A percentile compares a stretch with the other conserved stretches of the same genome.
Conservation (phyloP, 2,113 vertebrate species). For the Ornithorhynchus anatinus region DNA sequence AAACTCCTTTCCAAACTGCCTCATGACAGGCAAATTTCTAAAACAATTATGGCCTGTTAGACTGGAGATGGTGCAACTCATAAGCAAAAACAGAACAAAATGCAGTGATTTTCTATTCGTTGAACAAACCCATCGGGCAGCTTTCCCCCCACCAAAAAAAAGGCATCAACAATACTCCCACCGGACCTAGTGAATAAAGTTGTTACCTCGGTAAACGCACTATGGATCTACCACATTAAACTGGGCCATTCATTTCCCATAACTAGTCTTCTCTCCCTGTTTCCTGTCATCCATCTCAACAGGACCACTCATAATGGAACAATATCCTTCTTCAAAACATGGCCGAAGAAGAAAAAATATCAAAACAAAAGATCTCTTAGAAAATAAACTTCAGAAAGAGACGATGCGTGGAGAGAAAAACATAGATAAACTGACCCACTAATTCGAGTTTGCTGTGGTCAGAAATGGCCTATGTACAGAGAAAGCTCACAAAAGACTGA, state of each 20-base stretch:
- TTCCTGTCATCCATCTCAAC: not conserved
- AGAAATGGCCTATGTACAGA: constrained; percentile 31
- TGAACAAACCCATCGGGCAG: not conserved
- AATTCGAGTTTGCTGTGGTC: constrained; percentile 36
- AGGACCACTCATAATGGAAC: not conserved
- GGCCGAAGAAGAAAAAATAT: constrained; percentile 2
- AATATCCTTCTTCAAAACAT: constrained; percentile 20
- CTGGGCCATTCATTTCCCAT: not conserved
- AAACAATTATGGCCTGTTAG: too few species aligned
- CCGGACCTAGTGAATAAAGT: not conserved
- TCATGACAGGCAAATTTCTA: too few species aligned
- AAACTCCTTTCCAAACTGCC: too few species aligned
- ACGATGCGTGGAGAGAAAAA: constrained; percentile 16
- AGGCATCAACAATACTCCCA: not conserved
- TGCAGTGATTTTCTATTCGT: not conserved
- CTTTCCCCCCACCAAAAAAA: not conserved
- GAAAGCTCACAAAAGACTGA: constrained; percentile 54
- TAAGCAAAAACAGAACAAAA: not conserved
- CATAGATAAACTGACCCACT: constrained; percentile 38
- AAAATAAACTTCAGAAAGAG: constrained; percentile 19
- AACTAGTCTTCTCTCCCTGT: not conserved
- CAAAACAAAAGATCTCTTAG: constrained; percentile 23
- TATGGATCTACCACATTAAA: not conserved
- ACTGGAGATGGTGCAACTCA: too few species aligned
- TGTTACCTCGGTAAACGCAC: not conserved